Evolutionary conservation across 2,888 invertebrate genomes (phyloP).

Genomic region (Idaea aversata): DNA sequence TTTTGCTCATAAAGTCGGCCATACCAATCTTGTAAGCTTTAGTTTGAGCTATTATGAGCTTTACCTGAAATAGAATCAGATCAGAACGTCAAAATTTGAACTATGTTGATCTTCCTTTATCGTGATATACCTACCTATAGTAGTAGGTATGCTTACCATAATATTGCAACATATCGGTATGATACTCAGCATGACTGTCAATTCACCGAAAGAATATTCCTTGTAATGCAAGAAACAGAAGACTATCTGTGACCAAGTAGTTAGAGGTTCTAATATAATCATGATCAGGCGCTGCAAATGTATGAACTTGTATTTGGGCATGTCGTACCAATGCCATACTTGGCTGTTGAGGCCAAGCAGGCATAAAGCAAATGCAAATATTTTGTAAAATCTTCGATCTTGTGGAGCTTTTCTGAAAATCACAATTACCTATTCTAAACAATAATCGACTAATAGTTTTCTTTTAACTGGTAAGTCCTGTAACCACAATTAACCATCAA

Average conservation of each 20-base stretch:
- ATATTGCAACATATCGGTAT: not conserved
- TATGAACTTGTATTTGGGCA: not conserved
- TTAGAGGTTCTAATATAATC: not conserved
- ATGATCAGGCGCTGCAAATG: not conserved
- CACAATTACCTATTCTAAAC: not conserved
- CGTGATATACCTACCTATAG: not conserved
- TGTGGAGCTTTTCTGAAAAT: not conserved
- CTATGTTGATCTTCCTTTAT: not conserved
- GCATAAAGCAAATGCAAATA: not conserved
- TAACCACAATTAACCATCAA: no score
- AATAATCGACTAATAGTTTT: not conserved
- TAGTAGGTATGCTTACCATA: not conserved
- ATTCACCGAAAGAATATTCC: not conserved
- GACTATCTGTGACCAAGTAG: not conserved
- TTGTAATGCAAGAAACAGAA: not conserved
- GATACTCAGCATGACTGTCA: not conserved
- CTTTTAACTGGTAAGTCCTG: no score
- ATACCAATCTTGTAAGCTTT: not conserved
- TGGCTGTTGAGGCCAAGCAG: not conserved
- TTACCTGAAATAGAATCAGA: not conserved
- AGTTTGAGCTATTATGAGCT: not conserved
- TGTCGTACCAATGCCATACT: not conserved
- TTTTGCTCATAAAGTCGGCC: not conserved
- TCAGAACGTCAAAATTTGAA: not conserved
- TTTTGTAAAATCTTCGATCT: not conserved